phyloP scores from a whole-genome alignment of 37 sponge, comb jelly and placozoan species.

The Oopsacas minuta region DNA sequence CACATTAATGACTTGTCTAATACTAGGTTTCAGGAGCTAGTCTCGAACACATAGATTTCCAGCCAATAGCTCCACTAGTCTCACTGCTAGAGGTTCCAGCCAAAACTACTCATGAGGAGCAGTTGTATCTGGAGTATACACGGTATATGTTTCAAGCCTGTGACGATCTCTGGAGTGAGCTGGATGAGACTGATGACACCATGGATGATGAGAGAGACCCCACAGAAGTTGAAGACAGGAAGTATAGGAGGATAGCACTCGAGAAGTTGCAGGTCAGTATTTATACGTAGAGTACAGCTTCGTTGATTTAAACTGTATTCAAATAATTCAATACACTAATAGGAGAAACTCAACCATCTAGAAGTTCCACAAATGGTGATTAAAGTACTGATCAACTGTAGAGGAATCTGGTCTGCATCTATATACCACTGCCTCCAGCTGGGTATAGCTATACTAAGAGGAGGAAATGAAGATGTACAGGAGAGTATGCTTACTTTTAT shows the following conservation, averaged over 20 bases:
- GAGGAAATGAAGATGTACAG: constrained; percentile 61
- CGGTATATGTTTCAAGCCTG: constrained; percentile 1
- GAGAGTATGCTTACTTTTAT: constrained; percentile 3
- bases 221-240: not conserved
- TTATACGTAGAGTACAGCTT: too few species aligned
- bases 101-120: not conserved
- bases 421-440: constrained; percentile 32
- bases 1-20: too few species aligned
- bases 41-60: not conserved
- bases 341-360: not conserved
- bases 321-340: not conserved
- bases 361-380: not conserved
- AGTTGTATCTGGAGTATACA: not conserved
- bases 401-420: constrained; percentile 10
- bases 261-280: not conserved
- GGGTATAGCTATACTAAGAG: constrained; percentile 66
- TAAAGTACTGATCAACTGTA: not conserved
- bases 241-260: not conserved
- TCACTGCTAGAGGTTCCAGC: not conserved
- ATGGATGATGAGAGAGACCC: constrained; percentile 15
- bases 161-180: not conserved
- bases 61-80: not conserved
- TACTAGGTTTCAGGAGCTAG: not conserved
- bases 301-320: not conserved
- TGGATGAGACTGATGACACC: constrained; percentile 5